Conservation (phyloP, 1,140 invertebrate species). For the Drosophila mauritiana region DNA sequence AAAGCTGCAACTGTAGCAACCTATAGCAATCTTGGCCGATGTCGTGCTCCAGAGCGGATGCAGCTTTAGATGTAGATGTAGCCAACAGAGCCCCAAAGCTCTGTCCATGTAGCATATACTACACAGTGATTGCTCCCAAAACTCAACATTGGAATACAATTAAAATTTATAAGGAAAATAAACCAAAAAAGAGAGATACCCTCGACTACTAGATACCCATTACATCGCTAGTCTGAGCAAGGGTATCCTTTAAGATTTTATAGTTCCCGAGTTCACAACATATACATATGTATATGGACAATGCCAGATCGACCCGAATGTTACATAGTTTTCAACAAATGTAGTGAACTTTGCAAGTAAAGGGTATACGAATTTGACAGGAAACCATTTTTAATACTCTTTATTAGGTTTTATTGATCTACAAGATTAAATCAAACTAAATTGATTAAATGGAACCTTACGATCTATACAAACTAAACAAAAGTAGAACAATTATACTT, state of each 20-base stretch:
- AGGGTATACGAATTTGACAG: no score
- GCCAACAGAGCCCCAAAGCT: slow-evolving; percentile 24
- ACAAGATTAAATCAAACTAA: neutral
- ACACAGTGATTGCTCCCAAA: slow-evolving; percentile 14
- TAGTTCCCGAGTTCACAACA: no score
- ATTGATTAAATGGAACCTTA: neutral
- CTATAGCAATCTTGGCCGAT: slow-evolving; percentile 11
- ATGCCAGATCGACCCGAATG: no score
- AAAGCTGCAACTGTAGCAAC: slow-evolving; percentile 25
- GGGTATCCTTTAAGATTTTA: no score
- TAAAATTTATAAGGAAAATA: slow-evolving; percentile 27
- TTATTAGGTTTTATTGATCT: slow-evolving; percentile 9
- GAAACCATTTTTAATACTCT: neutral
- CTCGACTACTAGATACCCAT: no score
- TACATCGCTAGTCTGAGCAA: no score
- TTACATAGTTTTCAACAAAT: no score
- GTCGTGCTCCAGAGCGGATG: slow-evolving; percentile 69
- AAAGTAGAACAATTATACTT: no score
- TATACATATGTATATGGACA: no score
- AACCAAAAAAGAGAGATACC: slow-evolving; percentile 2
- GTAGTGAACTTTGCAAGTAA: no score
- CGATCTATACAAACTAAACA: no score
- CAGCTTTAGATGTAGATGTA: slow-evolving; percentile 25
- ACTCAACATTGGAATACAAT: slow-evolving; percentile 23
- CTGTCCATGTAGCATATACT: slow-evolving; percentile 18